A percentile compares a stretch with the other conserved stretches of the same genome.
phyloP scores from a whole-genome alignment of 2,113 vertebrate species.

The Papio anubis region DNA sequence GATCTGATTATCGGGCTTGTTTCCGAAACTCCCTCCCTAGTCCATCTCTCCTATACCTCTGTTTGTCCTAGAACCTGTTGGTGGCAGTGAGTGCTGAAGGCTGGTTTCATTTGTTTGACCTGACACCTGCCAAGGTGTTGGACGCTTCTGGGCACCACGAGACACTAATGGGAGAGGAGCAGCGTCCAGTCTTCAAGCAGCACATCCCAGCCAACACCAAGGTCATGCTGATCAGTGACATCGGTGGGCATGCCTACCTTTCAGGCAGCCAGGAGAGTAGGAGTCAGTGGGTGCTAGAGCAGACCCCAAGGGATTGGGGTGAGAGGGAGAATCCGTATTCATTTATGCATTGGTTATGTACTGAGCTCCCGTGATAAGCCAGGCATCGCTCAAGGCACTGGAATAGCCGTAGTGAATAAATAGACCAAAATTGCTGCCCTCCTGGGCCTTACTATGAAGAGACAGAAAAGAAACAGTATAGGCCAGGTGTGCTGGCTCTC shows the following conservation, averaged over 20 bases:
- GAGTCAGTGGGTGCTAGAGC: not conserved
- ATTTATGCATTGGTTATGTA: not conserved
- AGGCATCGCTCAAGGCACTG: not conserved
- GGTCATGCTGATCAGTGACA: slow-evolving; percentile 96
- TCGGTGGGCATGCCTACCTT: slow-evolving; percentile 86
- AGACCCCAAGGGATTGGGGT: not conserved
- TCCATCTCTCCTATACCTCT: not conserved
- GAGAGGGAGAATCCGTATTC: not conserved
- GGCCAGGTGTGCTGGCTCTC: not conserved
- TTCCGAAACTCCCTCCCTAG: not conserved
- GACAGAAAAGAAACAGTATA: not conserved
- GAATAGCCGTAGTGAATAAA: not conserved
- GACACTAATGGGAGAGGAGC: slow-evolving; percentile 86
- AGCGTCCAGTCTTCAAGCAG: slow-evolving; percentile 93
- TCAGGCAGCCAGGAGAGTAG: not conserved
- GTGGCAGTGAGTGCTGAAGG: slow-evolving; percentile 96
- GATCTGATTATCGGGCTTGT: not conserved
- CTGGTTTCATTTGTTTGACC: slow-evolving; percentile 97
- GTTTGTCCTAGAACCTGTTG: slow-evolving; percentile 89
- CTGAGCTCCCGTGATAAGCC: not conserved
- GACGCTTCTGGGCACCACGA: slow-evolving; percentile 92
- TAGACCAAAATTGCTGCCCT: not conserved
- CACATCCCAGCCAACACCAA: slow-evolving; percentile 99
- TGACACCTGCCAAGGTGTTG: slow-evolving; percentile 86
- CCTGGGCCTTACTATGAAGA: not conserved